These are phyloP conservation scores for Cyphomyrus discorhynchus DNA, from an alignment of 2,113 vertebrate species.

Conservation along the genomic window DNA sequence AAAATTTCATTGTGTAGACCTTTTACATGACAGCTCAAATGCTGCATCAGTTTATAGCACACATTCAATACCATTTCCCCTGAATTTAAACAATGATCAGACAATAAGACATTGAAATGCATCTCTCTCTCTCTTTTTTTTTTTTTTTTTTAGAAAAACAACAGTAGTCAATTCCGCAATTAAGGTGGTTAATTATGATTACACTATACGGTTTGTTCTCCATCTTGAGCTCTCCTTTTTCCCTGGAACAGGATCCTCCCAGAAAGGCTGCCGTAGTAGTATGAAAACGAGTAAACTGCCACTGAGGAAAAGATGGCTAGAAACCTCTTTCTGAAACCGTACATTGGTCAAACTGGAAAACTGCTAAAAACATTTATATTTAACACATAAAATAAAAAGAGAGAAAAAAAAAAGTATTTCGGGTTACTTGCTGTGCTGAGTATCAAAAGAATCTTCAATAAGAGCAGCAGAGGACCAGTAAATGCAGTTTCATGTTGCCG, in stretches of 20 bases:
- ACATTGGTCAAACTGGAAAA: slow-evolving; percentile 21
- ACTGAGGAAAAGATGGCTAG: slow-evolving; percentile 16
- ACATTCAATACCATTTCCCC: slow-evolving; percentile 78
- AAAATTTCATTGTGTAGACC: slow-evolving; percentile 69
- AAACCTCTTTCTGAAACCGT: slow-evolving; percentile 14
- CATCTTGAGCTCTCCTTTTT: slow-evolving; percentile 23
- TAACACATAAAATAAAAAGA: neutral
- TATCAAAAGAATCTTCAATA: slow-evolving; percentile 24
- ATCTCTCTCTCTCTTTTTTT: neutral
- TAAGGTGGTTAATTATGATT: slow-evolving; percentile 36
- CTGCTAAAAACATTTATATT: slow-evolving; percentile 2
- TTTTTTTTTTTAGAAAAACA: slow-evolving; percentile 20
- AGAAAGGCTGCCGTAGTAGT: slow-evolving; percentile 13
- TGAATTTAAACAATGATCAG: slow-evolving; percentile 61
- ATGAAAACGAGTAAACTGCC: slow-evolving; percentile 14
- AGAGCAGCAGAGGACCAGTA: slow-evolving; percentile 23
- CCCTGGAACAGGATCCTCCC: slow-evolving; percentile 20
- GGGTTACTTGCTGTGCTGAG: neutral
- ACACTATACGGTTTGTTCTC: slow-evolving; percentile 39
- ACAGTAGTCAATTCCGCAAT: slow-evolving; percentile 46
- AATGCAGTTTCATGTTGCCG: neutral
- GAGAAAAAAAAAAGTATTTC: neutral
- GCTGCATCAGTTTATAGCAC: slow-evolving; percentile 53
- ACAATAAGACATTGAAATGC: slow-evolving; percentile 48
- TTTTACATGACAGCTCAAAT: slow-evolving; percentile 62